phyloP scores from a whole-genome alignment of 2,888 invertebrate species.

The Drosophila testacea region DNA sequence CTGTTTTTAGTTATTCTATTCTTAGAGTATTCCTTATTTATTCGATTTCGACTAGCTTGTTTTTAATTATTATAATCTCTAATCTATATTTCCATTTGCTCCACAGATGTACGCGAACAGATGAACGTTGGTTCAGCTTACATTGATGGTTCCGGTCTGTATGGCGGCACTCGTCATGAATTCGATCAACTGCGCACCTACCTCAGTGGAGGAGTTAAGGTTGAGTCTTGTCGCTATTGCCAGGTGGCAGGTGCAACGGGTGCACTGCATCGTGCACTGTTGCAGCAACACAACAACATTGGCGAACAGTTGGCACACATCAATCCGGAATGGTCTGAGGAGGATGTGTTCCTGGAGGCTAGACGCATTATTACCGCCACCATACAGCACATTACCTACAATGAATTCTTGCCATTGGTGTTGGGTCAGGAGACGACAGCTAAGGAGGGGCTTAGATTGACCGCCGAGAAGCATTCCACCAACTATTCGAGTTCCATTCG shows the following conservation, averaged over 20 bases:
- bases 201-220: constrained; percentile 89
- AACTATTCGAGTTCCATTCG: constrained; percentile 93
- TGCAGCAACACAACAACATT: constrained; percentile 93
- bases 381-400: constrained; percentile 93
- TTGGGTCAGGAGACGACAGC: constrained; percentile 87
- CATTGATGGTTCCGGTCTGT: constrained; percentile 93
- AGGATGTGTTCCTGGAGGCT: constrained; percentile 91
- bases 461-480: constrained; percentile 90
- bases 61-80: not conserved
- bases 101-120: constrained; percentile 90
- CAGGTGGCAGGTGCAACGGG: constrained; percentile 89
- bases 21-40: too few species aligned
- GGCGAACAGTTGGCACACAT: constrained; percentile 89
- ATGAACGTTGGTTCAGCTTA: constrained; percentile 94
- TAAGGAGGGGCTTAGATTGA: constrained; percentile 87
- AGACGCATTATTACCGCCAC: constrained; percentile 91
- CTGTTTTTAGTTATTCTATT: too few species aligned
- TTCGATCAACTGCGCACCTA: constrained; percentile 90
- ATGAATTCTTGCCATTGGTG: constrained; percentile 92
- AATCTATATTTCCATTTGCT: not conserved
- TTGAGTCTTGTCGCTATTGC: constrained; percentile 89
- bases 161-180: constrained; percentile 90
- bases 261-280: constrained; percentile 89
- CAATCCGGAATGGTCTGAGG: constrained; percentile 93
- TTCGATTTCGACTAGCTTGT: not conserved